Percentiles rank a stretch among this genome's conserved stretches.
These are phyloP conservation scores for Elmis aenea DNA, from an alignment of 2,888 invertebrate species.

Conservation along the genomic window DNA sequence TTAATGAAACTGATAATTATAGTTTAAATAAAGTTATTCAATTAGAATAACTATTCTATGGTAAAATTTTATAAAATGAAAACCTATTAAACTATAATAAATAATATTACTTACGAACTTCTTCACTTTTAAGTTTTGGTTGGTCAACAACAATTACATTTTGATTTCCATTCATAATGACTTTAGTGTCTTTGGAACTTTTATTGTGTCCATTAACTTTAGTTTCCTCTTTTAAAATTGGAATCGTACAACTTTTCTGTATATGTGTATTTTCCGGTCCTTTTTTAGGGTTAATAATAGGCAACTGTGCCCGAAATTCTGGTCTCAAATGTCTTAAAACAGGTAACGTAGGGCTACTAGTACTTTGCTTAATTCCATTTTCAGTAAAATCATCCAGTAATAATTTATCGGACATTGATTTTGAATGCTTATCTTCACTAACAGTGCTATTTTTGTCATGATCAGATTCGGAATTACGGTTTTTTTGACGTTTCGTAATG, in stretches of 20 bases:
- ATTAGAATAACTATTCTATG: no score
- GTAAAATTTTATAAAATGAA: no score
- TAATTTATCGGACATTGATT: conserved; percentile 29
- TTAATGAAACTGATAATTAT: no score
- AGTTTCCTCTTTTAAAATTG: conserved; percentile 36
- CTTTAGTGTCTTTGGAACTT: no score
- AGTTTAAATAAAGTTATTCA: no score
- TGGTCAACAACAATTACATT: no score
- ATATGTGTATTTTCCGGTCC: conserved; percentile 29
- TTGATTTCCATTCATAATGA: no score
- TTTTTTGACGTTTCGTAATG: conserved; percentile 53
- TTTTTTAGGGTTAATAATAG: conserved; percentile 60
- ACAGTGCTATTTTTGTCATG: conserved; percentile 9
- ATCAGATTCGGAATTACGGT: conserved; percentile 17
- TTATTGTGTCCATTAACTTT: conserved; percentile 36
- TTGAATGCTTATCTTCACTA: conserved; percentile 29
- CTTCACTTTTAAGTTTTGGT: no score
- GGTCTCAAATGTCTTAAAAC: conserved; percentile 78
- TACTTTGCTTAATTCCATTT: conserved; percentile 39
- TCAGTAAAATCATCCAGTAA: conserved; percentile 33
- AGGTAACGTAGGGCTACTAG: conserved; percentile 56
- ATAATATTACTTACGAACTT: no score
- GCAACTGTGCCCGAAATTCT: conserved; percentile 80
- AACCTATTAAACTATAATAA: no score
- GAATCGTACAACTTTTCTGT: conserved; percentile 42